These are phyloP conservation scores for Rotaria socialis DNA, from an alignment of 2,888 invertebrate genomes.

Conservation along the genomic window DNA sequence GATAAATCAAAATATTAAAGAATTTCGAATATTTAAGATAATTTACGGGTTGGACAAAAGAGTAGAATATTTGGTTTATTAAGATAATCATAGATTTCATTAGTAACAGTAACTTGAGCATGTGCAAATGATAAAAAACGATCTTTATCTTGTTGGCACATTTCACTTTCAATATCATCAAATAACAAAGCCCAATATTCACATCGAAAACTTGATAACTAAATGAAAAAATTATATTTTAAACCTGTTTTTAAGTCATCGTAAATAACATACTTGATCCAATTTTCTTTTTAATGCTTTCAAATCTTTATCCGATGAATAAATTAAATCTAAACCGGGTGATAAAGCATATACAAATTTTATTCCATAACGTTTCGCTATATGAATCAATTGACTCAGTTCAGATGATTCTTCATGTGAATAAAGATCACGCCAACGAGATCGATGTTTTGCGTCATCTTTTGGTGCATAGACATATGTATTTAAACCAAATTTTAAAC, in stretches of 20 bases:
- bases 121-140: conserved; percentile 93
- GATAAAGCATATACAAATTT: conserved; percentile 93
- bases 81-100: conserved; percentile 86
- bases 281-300: conserved; percentile 82
- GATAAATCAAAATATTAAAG: no score
- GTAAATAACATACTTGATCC: conserved; percentile 70
- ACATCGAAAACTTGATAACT: conserved; percentile 71
- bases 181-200: conserved; percentile 90
- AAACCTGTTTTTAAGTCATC: no score
- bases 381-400: conserved; percentile 74
- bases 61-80: conserved; percentile 77
- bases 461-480: conserved; percentile 98
- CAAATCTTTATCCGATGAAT: conserved; percentile 71
- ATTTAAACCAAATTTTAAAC: conserved; percentile 65
- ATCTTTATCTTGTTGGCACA: conserved; percentile 90
- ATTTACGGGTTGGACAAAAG: conserved; percentile 76
- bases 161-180: conserved; percentile 94
- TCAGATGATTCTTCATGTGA: conserved; percentile 83
- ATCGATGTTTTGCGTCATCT: conserved; percentile 95
- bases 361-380: conserved; percentile 80
- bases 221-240: conserved; percentile 57
- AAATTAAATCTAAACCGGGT: conserved; percentile 90
- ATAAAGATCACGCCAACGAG: conserved; percentile 93
- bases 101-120: conserved; percentile 90
- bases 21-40: no score